A percentile compares a stretch with the other conserved stretches of the same genome.
phyloP scores from a whole-genome alignment of 2,888 invertebrate species.

The Ecliptopera silaceata region DNA sequence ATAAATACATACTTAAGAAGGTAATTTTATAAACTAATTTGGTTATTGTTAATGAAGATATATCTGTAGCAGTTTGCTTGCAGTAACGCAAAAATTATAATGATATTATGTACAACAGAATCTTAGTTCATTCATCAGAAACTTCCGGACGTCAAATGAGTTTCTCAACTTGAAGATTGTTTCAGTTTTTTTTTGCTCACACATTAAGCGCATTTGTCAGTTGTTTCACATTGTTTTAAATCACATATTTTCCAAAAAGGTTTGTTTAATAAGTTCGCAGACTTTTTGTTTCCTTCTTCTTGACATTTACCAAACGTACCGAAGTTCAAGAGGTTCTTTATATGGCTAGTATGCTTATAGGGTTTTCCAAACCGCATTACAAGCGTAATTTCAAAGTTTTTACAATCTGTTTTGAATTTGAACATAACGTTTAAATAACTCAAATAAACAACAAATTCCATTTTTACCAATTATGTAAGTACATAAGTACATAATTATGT shows the following conservation, averaged over 20 bases:
- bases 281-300: background rate
- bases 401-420: background rate
- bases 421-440: background rate
- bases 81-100: background rate
- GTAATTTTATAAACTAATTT: no score
- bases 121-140: no score
- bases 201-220: no score
- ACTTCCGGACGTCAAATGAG: no score
- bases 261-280: background rate
- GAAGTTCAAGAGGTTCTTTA: background rate
- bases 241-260: background rate
- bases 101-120: no score
- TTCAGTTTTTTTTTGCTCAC: no score
- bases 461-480: no score
- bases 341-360: background rate
- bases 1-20: background rate
- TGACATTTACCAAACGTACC: no score
- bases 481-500: no score
- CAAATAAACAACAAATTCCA: no score
- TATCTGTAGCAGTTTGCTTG: background rate
- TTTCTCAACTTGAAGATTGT: no score
- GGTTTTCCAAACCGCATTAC: slow-evolving; percentile 1
- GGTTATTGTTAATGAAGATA: background rate
- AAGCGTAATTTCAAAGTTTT: background rate
- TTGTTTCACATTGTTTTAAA: no score